These are phyloP conservation scores for Tetragonisca angustula DNA, from an alignment of 2,888 invertebrate genomes.

Conservation along the genomic window DNA sequence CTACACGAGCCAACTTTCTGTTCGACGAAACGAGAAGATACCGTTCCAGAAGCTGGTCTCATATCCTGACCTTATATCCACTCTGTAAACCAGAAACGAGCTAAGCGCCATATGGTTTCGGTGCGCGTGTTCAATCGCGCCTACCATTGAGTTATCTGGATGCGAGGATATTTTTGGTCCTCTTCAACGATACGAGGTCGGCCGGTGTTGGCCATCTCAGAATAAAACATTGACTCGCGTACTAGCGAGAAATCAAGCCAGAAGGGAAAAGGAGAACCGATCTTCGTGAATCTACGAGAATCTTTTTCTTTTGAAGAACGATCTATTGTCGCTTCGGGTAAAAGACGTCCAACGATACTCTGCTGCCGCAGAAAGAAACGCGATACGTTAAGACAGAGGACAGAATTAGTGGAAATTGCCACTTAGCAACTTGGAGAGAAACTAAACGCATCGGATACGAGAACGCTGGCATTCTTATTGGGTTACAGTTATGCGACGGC, in stretches of 20 bases:
- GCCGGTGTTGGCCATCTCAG: conserved; percentile 18
- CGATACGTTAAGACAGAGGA: conserved; percentile 41
- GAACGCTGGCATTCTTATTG: conserved; percentile 74
- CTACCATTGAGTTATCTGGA: conserved; percentile 64
- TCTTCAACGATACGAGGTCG: conserved; percentile 42
- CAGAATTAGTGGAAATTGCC: conserved; percentile 80
- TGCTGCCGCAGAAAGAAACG: conserved; percentile 70
- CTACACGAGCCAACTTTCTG: conserved; percentile 25
- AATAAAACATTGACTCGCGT: conserved; percentile 32
- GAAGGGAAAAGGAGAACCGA: background rate
- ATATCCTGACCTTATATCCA: conserved; percentile 81
- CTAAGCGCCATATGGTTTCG: conserved; percentile 76
- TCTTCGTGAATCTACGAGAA: background rate
- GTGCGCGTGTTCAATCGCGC: conserved; percentile 55
- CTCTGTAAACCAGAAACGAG: conserved; percentile 79
- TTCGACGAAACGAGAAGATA: conserved; percentile 57
- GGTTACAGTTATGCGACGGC: conserved; percentile 77
- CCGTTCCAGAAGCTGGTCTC: conserved; percentile 68
- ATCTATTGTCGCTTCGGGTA: conserved; percentile 49
- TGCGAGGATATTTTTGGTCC: conserved; percentile 65
- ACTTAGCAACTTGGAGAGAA: conserved; percentile 71
- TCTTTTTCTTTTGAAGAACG: conserved; percentile 13
- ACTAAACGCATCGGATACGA: conserved; percentile 61
- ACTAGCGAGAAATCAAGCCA: background rate
- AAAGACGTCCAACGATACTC: conserved; percentile 63